phyloP scores from a whole-genome alignment of 2,888 invertebrate species.

The Polyommatus icarus region DNA sequence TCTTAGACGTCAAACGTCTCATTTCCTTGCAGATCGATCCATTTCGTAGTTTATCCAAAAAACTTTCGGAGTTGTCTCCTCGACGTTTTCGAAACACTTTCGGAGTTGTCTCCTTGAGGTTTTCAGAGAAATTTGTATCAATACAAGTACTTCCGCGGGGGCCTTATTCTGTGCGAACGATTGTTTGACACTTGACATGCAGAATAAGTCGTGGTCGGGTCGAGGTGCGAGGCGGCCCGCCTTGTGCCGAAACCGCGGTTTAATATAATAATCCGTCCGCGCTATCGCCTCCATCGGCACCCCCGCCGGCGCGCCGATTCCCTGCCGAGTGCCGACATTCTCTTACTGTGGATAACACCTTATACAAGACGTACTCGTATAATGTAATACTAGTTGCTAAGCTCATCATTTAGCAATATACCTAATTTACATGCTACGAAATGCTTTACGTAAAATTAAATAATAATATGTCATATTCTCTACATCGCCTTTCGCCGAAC shows the following conservation, averaged over 20 bases:
- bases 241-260: conserved; percentile 59
- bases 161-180: background rate
- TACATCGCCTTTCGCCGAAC: background rate
- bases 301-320: conserved; percentile 77
- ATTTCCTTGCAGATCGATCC: conserved; percentile 20
- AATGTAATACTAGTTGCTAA: background rate
- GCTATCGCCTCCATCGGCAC: conserved; percentile 71
- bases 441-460: background rate
- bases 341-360: conserved; percentile 66
- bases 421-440: no score
- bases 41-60: conserved; percentile 30
- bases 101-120: background rate
- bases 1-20: conserved; percentile 34
- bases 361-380: background rate
- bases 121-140: background rate
- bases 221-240: conserved; percentile 43
- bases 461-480: background rate
- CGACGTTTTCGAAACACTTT: background rate
- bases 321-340: conserved; percentile 56
- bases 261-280: conserved; percentile 78
- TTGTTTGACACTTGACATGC: conserved; percentile 22
- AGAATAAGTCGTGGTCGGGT: background rate
- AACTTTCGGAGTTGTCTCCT: background rate
- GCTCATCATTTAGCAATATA: no score
- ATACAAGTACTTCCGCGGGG: background rate